Evolutionary conservation across 1,140 invertebrate species (phyloP).

Genomic region (Holotrichia oblita): DNA sequence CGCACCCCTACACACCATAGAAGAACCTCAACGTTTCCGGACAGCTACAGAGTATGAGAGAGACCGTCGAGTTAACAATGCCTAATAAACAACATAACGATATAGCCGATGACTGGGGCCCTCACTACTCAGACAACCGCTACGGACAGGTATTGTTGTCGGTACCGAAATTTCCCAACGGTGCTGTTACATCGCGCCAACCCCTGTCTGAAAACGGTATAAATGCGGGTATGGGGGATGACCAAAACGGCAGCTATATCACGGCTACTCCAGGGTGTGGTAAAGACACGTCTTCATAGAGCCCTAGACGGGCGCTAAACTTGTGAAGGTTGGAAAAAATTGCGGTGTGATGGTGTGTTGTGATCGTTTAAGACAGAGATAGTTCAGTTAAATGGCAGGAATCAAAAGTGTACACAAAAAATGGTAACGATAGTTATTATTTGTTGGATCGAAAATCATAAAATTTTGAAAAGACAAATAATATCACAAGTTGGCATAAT

Average conservation of each 20-base stretch:
- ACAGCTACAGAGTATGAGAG: background rate
- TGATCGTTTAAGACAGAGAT: background rate
- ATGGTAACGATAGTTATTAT: too few species aligned
- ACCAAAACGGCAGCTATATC: background rate
- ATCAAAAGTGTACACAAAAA: too few species aligned
- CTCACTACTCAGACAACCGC: background rate
- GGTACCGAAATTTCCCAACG: constrained; percentile 16
- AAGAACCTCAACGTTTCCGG: too few species aligned
- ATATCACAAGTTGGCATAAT: too few species aligned
- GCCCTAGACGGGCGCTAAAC: background rate
- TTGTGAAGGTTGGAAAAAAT: background rate
- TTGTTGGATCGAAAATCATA: too few species aligned
- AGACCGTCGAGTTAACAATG: background rate
- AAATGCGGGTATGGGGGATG: too few species aligned
- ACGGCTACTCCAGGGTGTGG: background rate
- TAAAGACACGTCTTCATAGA: constrained; percentile 18
- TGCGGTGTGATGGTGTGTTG: constrained; percentile 5
- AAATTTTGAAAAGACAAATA: too few species aligned
- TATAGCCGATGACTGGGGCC: constrained; percentile 1
- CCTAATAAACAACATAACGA: constrained; percentile 30
- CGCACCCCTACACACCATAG: background rate
- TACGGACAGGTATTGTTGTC: constrained; percentile 25
- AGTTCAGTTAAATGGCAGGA: too few species aligned
- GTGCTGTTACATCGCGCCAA: constrained; percentile 15
- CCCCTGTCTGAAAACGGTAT: background rate